Evolutionary conservation across 2,113 vertebrate genomes (phyloP).

Genomic region (Pollimyrus isidori): DNA sequence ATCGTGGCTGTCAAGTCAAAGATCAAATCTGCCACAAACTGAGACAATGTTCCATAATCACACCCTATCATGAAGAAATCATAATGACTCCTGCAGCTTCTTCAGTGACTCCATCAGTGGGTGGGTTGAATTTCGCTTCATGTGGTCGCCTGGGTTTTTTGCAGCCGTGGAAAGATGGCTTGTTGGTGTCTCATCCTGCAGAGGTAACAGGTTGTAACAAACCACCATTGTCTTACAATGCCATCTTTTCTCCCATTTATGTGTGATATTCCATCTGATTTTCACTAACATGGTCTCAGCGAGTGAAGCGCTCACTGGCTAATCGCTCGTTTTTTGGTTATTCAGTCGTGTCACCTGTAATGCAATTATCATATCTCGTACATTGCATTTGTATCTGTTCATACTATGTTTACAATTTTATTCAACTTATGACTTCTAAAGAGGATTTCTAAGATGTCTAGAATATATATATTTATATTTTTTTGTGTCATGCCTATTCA

Average conservation of each 20-base stretch:
- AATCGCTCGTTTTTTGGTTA: neutral
- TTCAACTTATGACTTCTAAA: neutral
- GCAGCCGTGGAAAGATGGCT: neutral
- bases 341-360: neutral
- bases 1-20: neutral
- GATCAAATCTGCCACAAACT: neutral
- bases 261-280: neutral
- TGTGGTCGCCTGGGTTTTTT: neutral
- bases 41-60: neutral
- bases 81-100: neutral
- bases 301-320: neutral
- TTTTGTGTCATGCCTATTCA: neutral
- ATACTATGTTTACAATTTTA: neutral
- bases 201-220: neutral
- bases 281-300: neutral
- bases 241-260: neutral
- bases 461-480: neutral
- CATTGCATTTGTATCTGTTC: neutral
- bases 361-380: neutral
- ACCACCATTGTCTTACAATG: neutral
- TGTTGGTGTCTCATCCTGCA: neutral
- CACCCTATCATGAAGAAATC: neutral
- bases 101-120: neutral
- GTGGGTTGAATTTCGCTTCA: neutral
- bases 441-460: neutral